Conservation (phyloP, 2,888 invertebrate genomes). For the Hyles lineata region DNA sequence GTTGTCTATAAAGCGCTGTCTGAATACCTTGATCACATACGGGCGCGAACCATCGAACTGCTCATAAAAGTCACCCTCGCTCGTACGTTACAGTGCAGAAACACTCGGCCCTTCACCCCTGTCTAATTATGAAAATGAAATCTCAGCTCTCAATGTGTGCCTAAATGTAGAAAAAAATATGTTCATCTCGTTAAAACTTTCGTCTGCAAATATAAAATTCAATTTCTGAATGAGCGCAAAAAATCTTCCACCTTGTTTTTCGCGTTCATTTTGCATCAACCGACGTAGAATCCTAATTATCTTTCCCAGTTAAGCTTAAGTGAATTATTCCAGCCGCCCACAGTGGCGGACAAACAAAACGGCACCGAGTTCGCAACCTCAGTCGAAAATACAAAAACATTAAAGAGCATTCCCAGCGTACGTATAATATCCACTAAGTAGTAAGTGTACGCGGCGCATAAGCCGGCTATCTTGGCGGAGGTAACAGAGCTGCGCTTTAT, state of each 20-base stretch:
- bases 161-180: conserved; percentile 67
- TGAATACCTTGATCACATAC: conserved; percentile 58
- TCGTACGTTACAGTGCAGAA: conserved; percentile 40
- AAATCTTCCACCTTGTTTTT: conserved; percentile 81
- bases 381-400: conserved; percentile 84
- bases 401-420: conserved; percentile 79
- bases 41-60: conserved; percentile 54
- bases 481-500: conserved; percentile 75
- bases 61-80: conserved; percentile 52
- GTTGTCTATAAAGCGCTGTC: conserved; percentile 66
- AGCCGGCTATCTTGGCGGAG: conserved; percentile 79
- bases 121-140: conserved; percentile 67
- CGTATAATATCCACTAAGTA: conserved; percentile 81
- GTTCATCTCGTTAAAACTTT: conserved; percentile 80
- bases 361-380: conserved; percentile 81
- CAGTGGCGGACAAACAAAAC: conserved; percentile 82
- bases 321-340: conserved; percentile 84
- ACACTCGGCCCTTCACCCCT: conserved; percentile 42
- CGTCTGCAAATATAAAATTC: conserved; percentile 82
- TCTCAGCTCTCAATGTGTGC: conserved; percentile 63
- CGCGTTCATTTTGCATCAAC: conserved; percentile 84
- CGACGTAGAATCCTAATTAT: conserved; percentile 84
- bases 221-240: conserved; percentile 83
- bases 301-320: conserved; percentile 85
- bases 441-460: conserved; percentile 72